Evolutionary conservation across 2,888 invertebrate species (phyloP), one percentile per base, ranked within the genome.

Genomic region (Sarcophaga rosellei): DNA sequence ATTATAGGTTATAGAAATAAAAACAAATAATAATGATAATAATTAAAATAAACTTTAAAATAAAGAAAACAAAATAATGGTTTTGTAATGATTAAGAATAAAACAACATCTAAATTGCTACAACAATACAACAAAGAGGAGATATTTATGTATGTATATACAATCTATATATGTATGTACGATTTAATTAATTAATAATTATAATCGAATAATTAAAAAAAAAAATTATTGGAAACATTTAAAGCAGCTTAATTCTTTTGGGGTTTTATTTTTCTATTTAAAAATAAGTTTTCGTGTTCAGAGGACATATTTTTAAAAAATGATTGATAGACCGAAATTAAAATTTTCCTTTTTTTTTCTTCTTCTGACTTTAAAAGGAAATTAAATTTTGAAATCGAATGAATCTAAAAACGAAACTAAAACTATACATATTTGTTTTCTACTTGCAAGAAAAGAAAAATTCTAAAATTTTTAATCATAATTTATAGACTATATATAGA

Each of bases 301-400:
- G 86, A 92, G 93, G 93, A 92, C 93, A 93, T 92, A 92, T 62
- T 92, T 92, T 92, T 90, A 90, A 92, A 92, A 91, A 85, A 85
- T 81, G 81, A 85, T 85, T 87, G 5, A 15, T 53, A 1, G 83
- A 25, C 72, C 72, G 84, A 70, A 81, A 72, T 44, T 25, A 25
- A 44, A 20, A n/a, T 44, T 25, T 53, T 12, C 15, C 15, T 53
- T 53, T 53, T 53, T 15, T 15, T 47, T 47, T 12, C 0, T 47
- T 53, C 15, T 15, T 47, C 8, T 17, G 63, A 69, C 47, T 20
- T 59, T 25, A 72, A 80, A 5, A 45, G 23, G 15, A 57, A 53
- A 70, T 17, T 57, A 23, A 35, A 69, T 68, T 23, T 15, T 44
- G 57, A 65, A 75, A 17, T 17, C 35, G 10, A 35, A 35, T 10